A percentile compares a stretch with the other conserved stretches of the same genome.
phyloP scores from a whole-genome alignment of 2,888 invertebrate genomes.

The Zele albiditarsus region DNA sequence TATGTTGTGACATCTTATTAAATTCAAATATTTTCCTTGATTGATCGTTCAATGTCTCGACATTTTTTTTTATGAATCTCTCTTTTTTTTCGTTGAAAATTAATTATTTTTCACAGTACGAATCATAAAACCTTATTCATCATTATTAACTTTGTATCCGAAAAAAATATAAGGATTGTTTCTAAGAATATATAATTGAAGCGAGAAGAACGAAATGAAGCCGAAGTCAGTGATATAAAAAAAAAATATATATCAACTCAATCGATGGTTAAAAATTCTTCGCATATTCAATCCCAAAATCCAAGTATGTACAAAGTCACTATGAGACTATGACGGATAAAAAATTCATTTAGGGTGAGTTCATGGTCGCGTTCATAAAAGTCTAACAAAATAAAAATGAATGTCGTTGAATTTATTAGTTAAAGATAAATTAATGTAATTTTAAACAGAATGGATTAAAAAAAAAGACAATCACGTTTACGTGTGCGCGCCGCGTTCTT shows the following conservation, averaged over 20 bases:
- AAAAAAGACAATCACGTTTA: not conserved
- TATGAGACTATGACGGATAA: slow-evolving; percentile 20
- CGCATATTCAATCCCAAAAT: slow-evolving; percentile 6
- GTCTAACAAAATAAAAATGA: slow-evolving; percentile 1
- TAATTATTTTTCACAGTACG: not conserved
- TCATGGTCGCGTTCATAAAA: not conserved
- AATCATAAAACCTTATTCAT: slow-evolving; percentile 3
- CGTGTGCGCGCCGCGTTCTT: slow-evolving; percentile 11
- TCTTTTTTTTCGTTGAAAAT: not conserved
- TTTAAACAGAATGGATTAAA: not conserved
- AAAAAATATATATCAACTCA: not conserved
- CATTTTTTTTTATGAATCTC: slow-evolving; percentile 15
- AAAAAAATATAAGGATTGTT: slow-evolving; percentile 22
- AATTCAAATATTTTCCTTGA: not conserved
- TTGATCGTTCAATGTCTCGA: not conserved
- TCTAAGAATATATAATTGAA: slow-evolving; percentile 11
- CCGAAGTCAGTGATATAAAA: not conserved
- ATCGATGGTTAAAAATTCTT: not conserved
- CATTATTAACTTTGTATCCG: slow-evolving; percentile 13
- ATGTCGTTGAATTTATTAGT: not conserved
- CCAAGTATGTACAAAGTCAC: slow-evolving; percentile 35
- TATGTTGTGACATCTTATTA: not conserved
- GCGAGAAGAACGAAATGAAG: slow-evolving; percentile 6
- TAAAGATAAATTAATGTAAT: not conserved
- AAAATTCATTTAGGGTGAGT: slow-evolving; percentile 11